Conservation (phyloP, 2,113 vertebrate genomes). For the Pica pica region DNA sequence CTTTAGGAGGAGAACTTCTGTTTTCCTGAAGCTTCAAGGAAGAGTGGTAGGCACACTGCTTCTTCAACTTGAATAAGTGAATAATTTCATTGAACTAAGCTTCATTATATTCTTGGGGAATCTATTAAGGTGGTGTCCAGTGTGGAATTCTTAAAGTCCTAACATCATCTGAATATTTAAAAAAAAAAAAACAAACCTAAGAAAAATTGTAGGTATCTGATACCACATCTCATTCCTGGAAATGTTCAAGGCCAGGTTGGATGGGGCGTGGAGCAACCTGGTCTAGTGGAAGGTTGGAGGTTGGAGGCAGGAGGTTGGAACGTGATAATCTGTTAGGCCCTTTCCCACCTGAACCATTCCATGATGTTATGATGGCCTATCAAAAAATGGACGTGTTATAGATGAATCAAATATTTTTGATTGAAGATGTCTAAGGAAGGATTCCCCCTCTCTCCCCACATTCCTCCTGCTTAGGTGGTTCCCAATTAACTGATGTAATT, state of each 20-base stretch:
- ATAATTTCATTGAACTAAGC: not conserved
- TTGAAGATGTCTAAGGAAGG: not conserved
- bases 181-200: not conserved
- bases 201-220: not conserved
- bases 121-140: not conserved
- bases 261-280: not conserved
- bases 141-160: not conserved
- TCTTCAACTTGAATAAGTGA: not conserved
- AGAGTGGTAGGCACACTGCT: rapidly evolving
- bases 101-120: not conserved
- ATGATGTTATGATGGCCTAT: rapidly evolving
- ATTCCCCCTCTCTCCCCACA: not conserved
- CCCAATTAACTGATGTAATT: not conserved
- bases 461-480: not conserved
- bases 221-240: rapidly evolving
- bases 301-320: not conserved
- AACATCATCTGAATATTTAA: not conserved
- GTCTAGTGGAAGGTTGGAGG: not conserved
- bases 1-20: rapidly evolving
- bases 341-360: not conserved
- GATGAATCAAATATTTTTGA: not conserved
- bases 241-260: not conserved
- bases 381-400: not conserved
- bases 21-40: not conserved
- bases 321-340: not conserved